These are phyloP conservation scores for Venustaconcha ellipsiformis DNA, from an alignment of 1,140 invertebrate species.

Conservation along the genomic window DNA sequence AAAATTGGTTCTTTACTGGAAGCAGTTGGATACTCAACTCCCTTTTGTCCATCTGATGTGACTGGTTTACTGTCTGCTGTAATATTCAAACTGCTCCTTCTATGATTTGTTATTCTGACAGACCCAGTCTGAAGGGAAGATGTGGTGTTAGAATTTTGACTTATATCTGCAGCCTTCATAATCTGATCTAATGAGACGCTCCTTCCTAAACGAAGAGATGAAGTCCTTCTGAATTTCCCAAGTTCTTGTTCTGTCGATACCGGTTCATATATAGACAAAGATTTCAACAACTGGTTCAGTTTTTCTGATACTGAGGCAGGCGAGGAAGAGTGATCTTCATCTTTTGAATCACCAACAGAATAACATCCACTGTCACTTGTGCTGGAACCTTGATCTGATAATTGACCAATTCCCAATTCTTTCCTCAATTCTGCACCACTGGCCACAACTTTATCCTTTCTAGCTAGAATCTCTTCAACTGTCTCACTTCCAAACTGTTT, in stretches of 20 bases:
- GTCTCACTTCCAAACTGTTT: slow-evolving; percentile 1
- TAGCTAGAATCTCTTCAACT: too few relatives aligned
- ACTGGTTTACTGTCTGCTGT: too few relatives aligned
- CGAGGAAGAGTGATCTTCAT: slow-evolving; percentile 13
- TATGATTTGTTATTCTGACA: slow-evolving; percentile 8
- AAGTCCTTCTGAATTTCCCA: slow-evolving; percentile 42
- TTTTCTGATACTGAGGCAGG: slow-evolving; percentile 60
- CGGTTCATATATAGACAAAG: slow-evolving; percentile 43
- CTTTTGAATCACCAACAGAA: slow-evolving; percentile 2
- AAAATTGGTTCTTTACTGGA: slow-evolving; percentile 9
- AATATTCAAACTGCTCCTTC: too few relatives aligned
- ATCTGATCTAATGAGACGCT: slow-evolving; percentile 42
- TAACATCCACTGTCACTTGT: slow-evolving; percentile 12
- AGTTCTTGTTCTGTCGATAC: slow-evolving; percentile 23
- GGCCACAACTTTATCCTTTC: too few relatives aligned
- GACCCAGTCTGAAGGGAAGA: slow-evolving; percentile 8
- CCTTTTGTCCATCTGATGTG: too few relatives aligned
- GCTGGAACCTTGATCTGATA: background rate
- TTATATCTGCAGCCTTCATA: too few relatives aligned
- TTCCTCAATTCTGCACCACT: too few relatives aligned
- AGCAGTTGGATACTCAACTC: background rate
- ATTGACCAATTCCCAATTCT: too few relatives aligned
- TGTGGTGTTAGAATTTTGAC: too few relatives aligned
- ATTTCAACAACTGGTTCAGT: slow-evolving; percentile 55
- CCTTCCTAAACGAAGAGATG: slow-evolving; percentile 43